A percentile compares a stretch with the other conserved stretches of the same genome.
phyloP scores from a whole-genome alignment of 2,797 vertebrate genomes.

The Hydrophis major region DNA sequence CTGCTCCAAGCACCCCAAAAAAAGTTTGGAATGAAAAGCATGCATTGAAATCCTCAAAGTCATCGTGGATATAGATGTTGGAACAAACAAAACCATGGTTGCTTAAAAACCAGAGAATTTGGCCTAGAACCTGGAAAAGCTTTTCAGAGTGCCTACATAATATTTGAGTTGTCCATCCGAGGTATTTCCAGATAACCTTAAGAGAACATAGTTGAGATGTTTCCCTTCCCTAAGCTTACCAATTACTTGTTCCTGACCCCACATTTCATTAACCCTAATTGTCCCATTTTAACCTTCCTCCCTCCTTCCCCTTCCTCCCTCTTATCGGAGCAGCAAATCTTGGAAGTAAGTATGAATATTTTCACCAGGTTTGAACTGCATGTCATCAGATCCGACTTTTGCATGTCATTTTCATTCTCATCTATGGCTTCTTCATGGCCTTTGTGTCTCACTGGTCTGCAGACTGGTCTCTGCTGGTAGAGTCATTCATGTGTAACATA shows the following conservation, averaged over 20 bases:
- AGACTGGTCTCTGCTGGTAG: background rate
- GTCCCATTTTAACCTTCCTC: constrained; percentile 42
- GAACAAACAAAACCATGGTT: background rate
- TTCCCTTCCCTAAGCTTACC: constrained; percentile 66
- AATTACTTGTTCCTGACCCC: constrained; percentile 62
- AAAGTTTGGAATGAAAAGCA: background rate
- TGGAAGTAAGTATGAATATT: constrained; percentile 91
- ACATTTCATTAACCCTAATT: constrained; percentile 35
- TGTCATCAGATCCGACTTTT: constrained; percentile 35
- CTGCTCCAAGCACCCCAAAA: background rate
- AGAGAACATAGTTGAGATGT: background rate
- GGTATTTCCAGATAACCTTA: background rate
- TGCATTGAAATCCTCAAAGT: background rate
- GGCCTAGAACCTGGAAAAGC: background rate
- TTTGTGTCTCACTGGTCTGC: background rate
- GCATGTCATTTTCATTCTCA: constrained; percentile 51
- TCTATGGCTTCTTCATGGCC: background rate
- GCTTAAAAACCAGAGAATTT: background rate
- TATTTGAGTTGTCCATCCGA: background rate
- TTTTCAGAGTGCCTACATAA: background rate
- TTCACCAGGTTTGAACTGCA: constrained; percentile 46
- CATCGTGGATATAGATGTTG: background rate
- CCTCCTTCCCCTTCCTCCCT: constrained; percentile 60
- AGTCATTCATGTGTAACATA: too few species aligned
- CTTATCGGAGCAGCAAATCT: constrained; percentile 91